Percentiles rank a stretch among this genome's conserved stretches.
Conservation (phyloP, 2,888 invertebrate species). For the Silvanus unidentatus region DNA sequence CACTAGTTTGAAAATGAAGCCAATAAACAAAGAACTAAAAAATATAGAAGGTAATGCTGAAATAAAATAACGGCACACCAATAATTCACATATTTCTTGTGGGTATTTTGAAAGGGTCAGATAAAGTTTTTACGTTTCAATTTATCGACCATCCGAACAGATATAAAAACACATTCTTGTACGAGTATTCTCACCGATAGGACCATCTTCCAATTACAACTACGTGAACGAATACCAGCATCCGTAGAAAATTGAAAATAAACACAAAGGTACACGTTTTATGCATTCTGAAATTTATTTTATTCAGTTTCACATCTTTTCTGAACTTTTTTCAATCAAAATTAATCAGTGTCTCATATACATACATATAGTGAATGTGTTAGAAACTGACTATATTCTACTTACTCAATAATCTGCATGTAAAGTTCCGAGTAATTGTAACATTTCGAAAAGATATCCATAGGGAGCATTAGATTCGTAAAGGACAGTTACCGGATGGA, state of each 20-base stretch:
- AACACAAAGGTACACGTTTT: too few relatives aligned
- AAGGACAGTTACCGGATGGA: background rate
- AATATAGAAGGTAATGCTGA: slow-evolving; percentile 16
- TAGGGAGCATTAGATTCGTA: background rate
- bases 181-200: too few relatives aligned
- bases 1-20: slow-evolving; percentile 7
- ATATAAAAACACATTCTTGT: slow-evolving; percentile 19
- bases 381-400: too few relatives aligned
- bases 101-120: slow-evolving; percentile 22
- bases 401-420: too few relatives aligned
- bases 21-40: slow-evolving; percentile 7
- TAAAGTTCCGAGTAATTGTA: too few relatives aligned
- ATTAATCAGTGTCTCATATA: too few relatives aligned
- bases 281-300: too few relatives aligned
- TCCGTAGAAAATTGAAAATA: slow-evolving; percentile 1
- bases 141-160: slow-evolving; percentile 24
- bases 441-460: too few relatives aligned
- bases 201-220: slow-evolving; percentile 15
- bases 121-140: slow-evolving; percentile 30
- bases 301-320: too few relatives aligned
- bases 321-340: too few relatives aligned
- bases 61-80: slow-evolving; percentile 21
- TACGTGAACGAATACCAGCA: slow-evolving; percentile 12
- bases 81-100: slow-evolving; percentile 23
- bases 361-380: too few relatives aligned